Evolutionary conservation across 2,113 vertebrate species (phyloP).

Genomic region (Talpa occidentalis): DNA sequence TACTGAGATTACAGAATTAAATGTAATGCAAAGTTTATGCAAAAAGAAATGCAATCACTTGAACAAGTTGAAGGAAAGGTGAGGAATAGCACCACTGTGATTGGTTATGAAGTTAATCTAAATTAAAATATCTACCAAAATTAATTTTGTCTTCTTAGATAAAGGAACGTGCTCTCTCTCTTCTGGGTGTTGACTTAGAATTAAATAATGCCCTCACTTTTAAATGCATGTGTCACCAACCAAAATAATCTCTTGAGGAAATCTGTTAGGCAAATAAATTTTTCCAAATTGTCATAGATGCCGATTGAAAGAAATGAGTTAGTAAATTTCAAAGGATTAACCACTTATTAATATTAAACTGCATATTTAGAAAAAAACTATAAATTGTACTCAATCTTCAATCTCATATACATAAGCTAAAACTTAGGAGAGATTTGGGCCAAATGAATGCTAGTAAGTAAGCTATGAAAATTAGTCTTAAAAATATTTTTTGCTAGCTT

Average conservation of each 20-base stretch:
- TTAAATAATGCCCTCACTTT: conserved; percentile 35
- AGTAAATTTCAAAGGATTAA: conserved; percentile 46
- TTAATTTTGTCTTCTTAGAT: conserved; percentile 58
- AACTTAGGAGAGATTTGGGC: not conserved
- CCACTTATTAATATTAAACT: conserved; percentile 25
- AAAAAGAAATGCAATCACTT: conserved; percentile 69
- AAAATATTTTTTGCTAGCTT: not conserved
- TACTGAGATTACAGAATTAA: conserved; percentile 72
- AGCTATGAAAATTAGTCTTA: not conserved
- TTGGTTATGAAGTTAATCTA: conserved; percentile 65
- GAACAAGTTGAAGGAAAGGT: conserved; percentile 36
- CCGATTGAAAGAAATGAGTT: not conserved
- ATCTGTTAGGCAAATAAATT: conserved; percentile 52
- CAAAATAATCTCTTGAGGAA: not conserved
- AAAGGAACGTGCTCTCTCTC: not conserved
- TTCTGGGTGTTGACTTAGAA: not conserved
- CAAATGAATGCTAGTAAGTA: not conserved
- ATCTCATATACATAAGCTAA: not conserved
- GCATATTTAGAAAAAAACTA: conserved; percentile 41
- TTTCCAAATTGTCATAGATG: not conserved
- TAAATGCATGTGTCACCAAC: conserved; percentile 5
- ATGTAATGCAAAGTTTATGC: conserved; percentile 48
- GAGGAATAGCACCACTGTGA: conserved; percentile 9
- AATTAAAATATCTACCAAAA: conserved; percentile 66
- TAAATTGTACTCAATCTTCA: not conserved